These are phyloP conservation scores for Sceliomorpha sp. DNA, from an alignment of 2,888 invertebrate species.

Conservation along the genomic window DNA sequence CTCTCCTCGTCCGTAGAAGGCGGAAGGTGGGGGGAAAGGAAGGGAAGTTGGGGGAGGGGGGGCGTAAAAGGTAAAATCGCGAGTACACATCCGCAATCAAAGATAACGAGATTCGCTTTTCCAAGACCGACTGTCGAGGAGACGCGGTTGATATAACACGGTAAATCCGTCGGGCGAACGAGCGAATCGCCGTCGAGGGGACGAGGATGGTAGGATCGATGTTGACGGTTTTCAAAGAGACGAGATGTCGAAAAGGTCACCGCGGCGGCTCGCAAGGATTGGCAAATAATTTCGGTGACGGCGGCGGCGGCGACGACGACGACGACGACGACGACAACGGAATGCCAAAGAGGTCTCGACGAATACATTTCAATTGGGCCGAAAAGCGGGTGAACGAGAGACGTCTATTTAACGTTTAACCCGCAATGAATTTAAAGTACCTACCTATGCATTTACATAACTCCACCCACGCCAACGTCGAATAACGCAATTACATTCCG, in stretches of 20 bases:
- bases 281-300: slow-evolving; percentile 49
- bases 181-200: too few species aligned
- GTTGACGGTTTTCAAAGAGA: slow-evolving; percentile 26
- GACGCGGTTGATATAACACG: too few species aligned
- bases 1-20: too few species aligned
- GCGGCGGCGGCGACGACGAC: slow-evolving; percentile 11
- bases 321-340: slow-evolving; percentile 9
- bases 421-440: slow-evolving; percentile 65
- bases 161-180: too few species aligned
- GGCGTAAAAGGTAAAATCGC: too few species aligned
- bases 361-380: slow-evolving; percentile 66
- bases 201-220: too few species aligned
- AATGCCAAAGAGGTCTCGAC: slow-evolving; percentile 53
- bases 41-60: too few species aligned
- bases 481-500: slow-evolving; percentile 71
- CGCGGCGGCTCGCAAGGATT: slow-evolving; percentile 18
- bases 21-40: too few species aligned
- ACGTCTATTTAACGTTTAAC: slow-evolving; percentile 58
- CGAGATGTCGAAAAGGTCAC: slow-evolving; percentile 38
- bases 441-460: slow-evolving; percentile 65
- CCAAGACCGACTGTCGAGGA: too few species aligned
- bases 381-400: slow-evolving; percentile 39
- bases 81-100: slow-evolving; percentile 11
- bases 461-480: slow-evolving; percentile 60
- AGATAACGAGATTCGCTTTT: slow-evolving; percentile 21